Base-by-base conservation (phyloP, 23 tunicate genomes). In the Corella eumyota region DNA sequence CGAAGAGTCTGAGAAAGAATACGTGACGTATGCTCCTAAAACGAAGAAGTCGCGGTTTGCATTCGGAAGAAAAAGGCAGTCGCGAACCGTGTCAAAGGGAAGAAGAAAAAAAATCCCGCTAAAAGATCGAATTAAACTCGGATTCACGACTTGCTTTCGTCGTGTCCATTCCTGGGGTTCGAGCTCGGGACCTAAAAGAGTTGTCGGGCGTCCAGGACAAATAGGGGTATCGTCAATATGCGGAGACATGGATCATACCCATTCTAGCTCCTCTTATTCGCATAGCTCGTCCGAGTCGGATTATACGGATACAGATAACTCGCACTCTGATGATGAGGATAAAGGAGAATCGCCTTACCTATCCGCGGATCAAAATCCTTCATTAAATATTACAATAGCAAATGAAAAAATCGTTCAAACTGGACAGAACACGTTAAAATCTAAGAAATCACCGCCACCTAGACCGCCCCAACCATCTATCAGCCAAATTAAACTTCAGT, bases 391-490 rank as follows among this genome's bases (percentile, higher is more conserved):
- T 1, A 25, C 29, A 54, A 7, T 2, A 11, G 60, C 13, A 15
- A 25, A 3, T 54, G 31, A 28, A 23, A 3, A 2, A 7, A 33
- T 26, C n/a, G 60, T 26, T 2, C 31, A 19, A 25, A 54, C n/a
- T 5, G 29, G 29, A 25, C 2, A 33, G 2, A 13, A 33, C 60
- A 54, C 33, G 4, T 54, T 34, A 4, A 54, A 54, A 15, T 25
- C 29, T 0, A 61, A 61, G 20, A 72, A 64, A 53, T 30, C 50
- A 2, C 78, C 88, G 6, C 88, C 90, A 6, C 90, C 79, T 20
- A 35, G 90, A 2, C 90, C 90, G 25, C 90, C 90, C 5, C 61
- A 79, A 2, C 90, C 90, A 23, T 58, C 65, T 66, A 20, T 77
- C 1, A 19, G 22, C 25, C 34, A 34, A 57, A 68, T 50, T 15